Evolutionary conservation across 1,140 invertebrate species (phyloP), one percentile per base, ranked within the genome.

Genomic region (Centruroides sculpturatus): DNA sequence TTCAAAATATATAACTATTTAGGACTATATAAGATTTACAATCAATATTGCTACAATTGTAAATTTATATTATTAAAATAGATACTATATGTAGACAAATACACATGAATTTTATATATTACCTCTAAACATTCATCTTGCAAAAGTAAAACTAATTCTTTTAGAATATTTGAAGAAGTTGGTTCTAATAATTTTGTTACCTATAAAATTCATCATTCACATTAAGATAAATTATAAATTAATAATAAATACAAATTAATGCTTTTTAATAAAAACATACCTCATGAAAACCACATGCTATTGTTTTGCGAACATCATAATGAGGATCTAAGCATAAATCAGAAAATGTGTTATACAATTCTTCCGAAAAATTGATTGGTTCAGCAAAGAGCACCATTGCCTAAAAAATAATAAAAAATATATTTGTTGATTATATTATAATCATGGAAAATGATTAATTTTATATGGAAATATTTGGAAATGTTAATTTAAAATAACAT

Each of bases 101-200:
- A 11, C 11, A 13, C 50, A 41, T 8, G 35, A 11, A 54, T 55
- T 10, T n/a, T 12, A 49, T 47, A n/a, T 47, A 34, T 62, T 65
- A 85, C 83, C 66, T 84, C 82, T 64, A 83, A 76, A 41, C 76
- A 77, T 64, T 84, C 82, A 71, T 85, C 84, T 60, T 80, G 78
- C 50, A 87, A 65, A 23, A 86, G 72, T 63, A 75, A 77, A 51
- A 83, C 75, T 10, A 85, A 68, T 55, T 84, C 81, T 47, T 66
- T 63, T 64, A 79, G 80, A 55, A 85, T 69, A 5, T 78, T 64
- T 66, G 71, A 71, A 59, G 76, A 77, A 63, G 77, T 73, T 54
- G 73, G 68, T 46, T 79, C 80, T 59, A 85, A 73, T 55, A 83
- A 67, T 64, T 77, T 78, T 34, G 78, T 75, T 59, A 84, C 71